These are phyloP conservation scores for Otus scops DNA, from an alignment of 2,797 vertebrate species.

Conservation along the genomic window DNA sequence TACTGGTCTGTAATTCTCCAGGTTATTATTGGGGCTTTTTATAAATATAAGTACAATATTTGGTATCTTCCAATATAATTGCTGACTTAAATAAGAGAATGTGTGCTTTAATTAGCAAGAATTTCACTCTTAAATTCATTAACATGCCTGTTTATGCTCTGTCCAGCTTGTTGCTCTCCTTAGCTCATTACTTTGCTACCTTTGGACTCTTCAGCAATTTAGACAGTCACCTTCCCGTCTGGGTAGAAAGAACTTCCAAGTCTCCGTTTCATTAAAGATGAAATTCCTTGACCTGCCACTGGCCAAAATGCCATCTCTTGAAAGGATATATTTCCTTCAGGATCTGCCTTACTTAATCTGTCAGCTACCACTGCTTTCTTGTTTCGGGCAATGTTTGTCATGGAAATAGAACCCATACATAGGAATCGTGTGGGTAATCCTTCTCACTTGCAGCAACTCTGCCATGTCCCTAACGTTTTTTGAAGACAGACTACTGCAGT, in stretches of 20 bases:
- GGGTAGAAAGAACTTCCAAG: not conserved
- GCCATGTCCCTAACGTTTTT: not conserved
- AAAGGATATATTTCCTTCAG: not conserved
- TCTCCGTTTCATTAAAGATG: not conserved
- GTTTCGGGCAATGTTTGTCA: not conserved
- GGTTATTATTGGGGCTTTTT: not conserved
- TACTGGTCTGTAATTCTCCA: not conserved
- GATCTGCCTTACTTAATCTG: not conserved
- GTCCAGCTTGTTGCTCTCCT: not conserved
- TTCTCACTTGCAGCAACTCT: not conserved
- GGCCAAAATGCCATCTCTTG: not conserved
- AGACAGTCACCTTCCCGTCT: not conserved
- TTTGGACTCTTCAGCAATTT: not conserved
- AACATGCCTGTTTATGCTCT: not conserved
- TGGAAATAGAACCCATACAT: not conserved
- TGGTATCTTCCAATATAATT: not conserved
- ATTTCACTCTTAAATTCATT: not conserved
- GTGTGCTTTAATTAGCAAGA: not conserved
- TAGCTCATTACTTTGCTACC: not conserved
- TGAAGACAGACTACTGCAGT: not conserved
- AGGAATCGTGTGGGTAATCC: not conserved
- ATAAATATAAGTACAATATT: not conserved
- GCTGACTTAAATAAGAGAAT: not conserved
- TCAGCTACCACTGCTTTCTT: not conserved
- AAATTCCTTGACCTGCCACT: not conserved